These are phyloP conservation scores for Lutjanus erythropterus DNA, from an alignment of 2,113 vertebrate genomes.

Conservation along the genomic window DNA sequence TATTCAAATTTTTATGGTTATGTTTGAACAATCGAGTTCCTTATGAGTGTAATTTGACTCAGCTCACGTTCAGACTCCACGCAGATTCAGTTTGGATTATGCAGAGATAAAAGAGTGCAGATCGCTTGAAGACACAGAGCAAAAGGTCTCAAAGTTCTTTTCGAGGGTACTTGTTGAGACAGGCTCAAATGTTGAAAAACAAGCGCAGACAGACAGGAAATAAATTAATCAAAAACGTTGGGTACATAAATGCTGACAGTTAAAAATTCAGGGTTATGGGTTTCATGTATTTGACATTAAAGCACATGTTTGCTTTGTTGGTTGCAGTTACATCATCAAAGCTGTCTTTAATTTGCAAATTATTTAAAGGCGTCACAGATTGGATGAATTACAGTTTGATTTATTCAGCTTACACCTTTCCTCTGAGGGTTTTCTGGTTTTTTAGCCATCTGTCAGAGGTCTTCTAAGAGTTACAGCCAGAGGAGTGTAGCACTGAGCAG, in stretches of 20 bases:
- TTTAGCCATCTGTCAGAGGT: constrained; percentile 7
- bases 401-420: neutral
- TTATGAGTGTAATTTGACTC: neutral
- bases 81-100: neutral
- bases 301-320: neutral
- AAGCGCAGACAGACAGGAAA: neutral
- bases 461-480: neutral
- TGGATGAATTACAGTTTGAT: neutral
- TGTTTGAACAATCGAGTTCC: neutral
- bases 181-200: neutral
- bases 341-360: neutral
- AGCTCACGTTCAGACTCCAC: neutral
- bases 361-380: neutral
- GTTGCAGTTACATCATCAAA: neutral
- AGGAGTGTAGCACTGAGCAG: neutral
- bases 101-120: neutral
- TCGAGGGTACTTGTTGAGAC: constrained; percentile 6
- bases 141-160: too few species aligned
- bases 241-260: neutral
- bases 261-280: neutral
- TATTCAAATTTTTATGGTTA: neutral
- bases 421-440: neutral
- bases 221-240: too few species aligned
- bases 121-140: neutral
- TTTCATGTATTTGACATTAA: too few species aligned